These are phyloP conservation scores for Zaprionus bogoriensis DNA, from an alignment of 2,888 invertebrate genomes.

Conservation along the genomic window DNA sequence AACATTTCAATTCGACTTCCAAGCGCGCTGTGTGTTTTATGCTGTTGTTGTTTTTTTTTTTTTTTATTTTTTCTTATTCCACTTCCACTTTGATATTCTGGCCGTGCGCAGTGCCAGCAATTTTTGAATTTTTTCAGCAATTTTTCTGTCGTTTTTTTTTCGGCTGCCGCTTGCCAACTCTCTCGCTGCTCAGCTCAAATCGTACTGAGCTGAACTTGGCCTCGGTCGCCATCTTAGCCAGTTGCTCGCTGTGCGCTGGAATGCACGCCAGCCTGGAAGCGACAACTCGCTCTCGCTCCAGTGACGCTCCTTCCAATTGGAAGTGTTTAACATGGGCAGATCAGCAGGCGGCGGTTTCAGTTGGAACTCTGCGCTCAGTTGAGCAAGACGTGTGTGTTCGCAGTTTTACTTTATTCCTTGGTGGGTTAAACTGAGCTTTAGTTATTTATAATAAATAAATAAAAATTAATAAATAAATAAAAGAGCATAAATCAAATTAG, in stretches of 20 bases:
- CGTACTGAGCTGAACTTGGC: conserved; percentile 78
- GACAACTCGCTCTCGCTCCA: neutral
- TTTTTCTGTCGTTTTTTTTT: too few species aligned
- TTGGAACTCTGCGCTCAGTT: conserved; percentile 64
- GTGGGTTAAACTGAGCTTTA: too few species aligned
- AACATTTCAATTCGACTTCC: conserved; percentile 64
- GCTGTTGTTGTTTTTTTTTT: conserved; percentile 24
- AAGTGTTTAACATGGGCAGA: conserved; percentile 16
- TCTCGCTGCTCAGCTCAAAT: conserved; percentile 80
- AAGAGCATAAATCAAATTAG: neutral
- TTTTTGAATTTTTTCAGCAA: conserved; percentile 34
- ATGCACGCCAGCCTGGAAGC: conserved; percentile 38
- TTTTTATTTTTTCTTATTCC: conserved; percentile 26
- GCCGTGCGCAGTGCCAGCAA: conserved; percentile 77
- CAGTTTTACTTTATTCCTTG: neutral
- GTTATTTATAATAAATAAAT: neutral
- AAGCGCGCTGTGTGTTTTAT: conserved; percentile 18
- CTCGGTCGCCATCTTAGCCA: conserved; percentile 82
- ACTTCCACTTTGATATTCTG: conserved; percentile 45
- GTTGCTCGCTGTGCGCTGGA: conserved; percentile 45
- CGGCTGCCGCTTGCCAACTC: conserved; percentile 67
- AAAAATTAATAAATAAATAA: neutral
- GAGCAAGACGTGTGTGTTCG: conserved; percentile 63
- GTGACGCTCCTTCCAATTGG: conserved; percentile 49
- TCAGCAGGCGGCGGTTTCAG: conserved; percentile 59